phyloP scores from a whole-genome alignment of 2,113 vertebrate species.

The Elanoides forficatus region DNA sequence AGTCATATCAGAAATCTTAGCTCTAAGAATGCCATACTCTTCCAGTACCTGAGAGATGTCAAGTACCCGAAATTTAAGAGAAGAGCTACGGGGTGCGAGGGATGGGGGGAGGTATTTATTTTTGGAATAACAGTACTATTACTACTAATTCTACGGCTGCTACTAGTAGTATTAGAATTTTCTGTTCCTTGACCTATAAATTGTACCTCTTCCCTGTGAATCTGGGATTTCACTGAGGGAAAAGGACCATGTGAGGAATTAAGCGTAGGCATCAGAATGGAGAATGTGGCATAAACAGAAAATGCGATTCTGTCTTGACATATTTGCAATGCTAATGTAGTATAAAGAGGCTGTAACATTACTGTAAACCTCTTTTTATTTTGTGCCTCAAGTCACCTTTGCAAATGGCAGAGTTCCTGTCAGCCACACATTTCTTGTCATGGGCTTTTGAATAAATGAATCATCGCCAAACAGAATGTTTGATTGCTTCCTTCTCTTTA shows the following conservation, averaged over 20 bases:
- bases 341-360: background rate
- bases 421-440: background rate
- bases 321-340: background rate
- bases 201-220: background rate
- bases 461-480: slow-evolving; percentile 16
- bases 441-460: background rate
- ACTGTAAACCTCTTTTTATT: background rate
- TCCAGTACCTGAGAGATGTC: background rate
- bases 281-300: background rate
- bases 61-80: background rate
- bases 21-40: background rate
- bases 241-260: background rate
- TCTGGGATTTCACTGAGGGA: background rate
- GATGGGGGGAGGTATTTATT: no score
- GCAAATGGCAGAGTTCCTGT: slow-evolving; percentile 8
- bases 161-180: background rate
- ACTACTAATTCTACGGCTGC: background rate
- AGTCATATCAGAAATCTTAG: background rate
- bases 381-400: slow-evolving; percentile 21
- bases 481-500: slow-evolving; percentile 32
- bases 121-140: background rate
- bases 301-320: background rate
- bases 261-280: background rate
- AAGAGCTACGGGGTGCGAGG: background rate
- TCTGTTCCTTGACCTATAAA: background rate